Conservation (phyloP, 2,113 vertebrate species). For the Vidua chalybeata region DNA sequence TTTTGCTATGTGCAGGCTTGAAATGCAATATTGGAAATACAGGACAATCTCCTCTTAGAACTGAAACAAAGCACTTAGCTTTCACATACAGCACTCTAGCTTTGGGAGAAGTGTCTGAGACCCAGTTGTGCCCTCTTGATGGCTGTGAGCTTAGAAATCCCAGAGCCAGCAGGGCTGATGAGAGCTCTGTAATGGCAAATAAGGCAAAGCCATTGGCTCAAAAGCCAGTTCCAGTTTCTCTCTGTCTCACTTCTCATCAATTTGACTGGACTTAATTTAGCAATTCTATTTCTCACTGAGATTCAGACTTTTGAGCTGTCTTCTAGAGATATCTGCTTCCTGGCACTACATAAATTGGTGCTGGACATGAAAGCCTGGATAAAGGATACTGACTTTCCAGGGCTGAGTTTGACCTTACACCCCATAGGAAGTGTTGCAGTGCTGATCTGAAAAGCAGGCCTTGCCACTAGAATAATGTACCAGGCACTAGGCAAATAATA, state of each 20-base stretch:
- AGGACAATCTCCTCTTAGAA: background rate
- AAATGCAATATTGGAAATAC: background rate
- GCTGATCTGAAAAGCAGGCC: background rate
- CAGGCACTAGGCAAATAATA: background rate
- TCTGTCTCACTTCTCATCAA: background rate
- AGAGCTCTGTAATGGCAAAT: background rate
- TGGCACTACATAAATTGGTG: background rate
- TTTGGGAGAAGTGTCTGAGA: background rate
- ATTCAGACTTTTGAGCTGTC: background rate
- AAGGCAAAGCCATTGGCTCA: background rate
- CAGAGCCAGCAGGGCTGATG: background rate
- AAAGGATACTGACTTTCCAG: background rate
- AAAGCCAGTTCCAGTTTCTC: background rate
- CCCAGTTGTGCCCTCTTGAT: background rate
- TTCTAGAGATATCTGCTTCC: background rate
- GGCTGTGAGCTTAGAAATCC: background rate
- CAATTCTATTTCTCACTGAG: background rate
- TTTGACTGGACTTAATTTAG: background rate
- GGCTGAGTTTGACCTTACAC: background rate
- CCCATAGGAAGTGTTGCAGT: rapidly evolving
- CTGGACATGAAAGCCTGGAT: background rate
- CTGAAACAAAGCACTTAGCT: background rate
- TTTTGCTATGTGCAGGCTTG: background rate
- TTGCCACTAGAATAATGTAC: background rate
- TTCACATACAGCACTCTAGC: background rate